These are phyloP conservation scores for Dasysyrphus albostriatus DNA, from an alignment of 2,888 invertebrate species.

Conservation along the genomic window DNA sequence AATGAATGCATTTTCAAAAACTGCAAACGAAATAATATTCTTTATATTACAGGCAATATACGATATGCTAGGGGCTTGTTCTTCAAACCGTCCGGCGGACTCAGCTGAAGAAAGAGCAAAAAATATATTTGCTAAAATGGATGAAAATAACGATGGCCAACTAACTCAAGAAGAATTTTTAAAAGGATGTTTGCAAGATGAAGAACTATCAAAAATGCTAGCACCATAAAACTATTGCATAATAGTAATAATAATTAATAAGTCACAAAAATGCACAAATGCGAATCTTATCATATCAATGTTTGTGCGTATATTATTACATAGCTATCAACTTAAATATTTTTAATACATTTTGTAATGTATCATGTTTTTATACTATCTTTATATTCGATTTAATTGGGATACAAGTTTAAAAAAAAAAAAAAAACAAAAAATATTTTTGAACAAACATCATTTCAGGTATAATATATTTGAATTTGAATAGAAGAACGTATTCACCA, in stretches of 20 bases:
- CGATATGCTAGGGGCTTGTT: constrained; percentile 99
- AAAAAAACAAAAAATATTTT: constrained; percentile 11
- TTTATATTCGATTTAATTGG: constrained; percentile 27
- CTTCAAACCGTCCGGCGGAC: constrained; percentile 96
- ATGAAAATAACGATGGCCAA: constrained; percentile 99
- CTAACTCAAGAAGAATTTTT: constrained; percentile 99
- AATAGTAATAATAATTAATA: constrained; percentile 57
- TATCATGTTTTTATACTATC: constrained; percentile 65
- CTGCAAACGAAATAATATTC: not conserved
- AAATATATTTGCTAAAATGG: constrained; percentile 99
- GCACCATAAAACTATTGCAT: constrained; percentile 89
- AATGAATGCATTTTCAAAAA: no score
- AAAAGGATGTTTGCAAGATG: constrained; percentile 98
- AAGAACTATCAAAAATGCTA: constrained; percentile 97
- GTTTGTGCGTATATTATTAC: constrained; percentile 53
- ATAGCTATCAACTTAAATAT: constrained; percentile 52
- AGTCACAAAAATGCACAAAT: constrained; percentile 52
- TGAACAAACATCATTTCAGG: constrained; percentile 36
- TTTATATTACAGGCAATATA: constrained; percentile 94
- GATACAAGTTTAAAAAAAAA: constrained; percentile 21
- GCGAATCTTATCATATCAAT: constrained; percentile 71
- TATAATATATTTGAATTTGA: constrained; percentile 30
- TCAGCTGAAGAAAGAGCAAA: constrained; percentile 99
- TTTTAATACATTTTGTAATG: constrained; percentile 70
- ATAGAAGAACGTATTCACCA: constrained; percentile 25